Evolutionary conservation across 2,113 vertebrate species (phyloP), one percentile per base, ranked within the genome.

Genomic region (Athene noctua): DNA sequence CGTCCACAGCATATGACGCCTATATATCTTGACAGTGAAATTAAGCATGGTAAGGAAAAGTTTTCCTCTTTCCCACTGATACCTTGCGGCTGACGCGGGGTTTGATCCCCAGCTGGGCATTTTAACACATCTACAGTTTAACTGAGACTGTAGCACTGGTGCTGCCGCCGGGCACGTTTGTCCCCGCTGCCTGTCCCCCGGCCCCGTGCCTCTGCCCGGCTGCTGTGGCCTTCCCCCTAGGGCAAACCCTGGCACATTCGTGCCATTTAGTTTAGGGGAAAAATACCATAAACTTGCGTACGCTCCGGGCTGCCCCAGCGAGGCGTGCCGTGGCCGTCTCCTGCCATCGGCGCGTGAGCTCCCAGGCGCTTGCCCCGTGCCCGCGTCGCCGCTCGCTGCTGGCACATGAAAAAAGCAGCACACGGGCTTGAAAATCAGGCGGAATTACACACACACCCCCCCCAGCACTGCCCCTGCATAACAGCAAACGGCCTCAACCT

Each of bases 271-370:
- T 3, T 40, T 4, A 19, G 46, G 42, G 30, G 30, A 18, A 18
- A 16, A 30, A 32, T 2, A 1, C 0, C 29, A 21, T 19, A 2
- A 34, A 29, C 22, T 44, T 17, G 63, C 36, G 9, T 2, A 6
- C 0, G 9, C 63, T 54, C 59, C 6, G 71, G 34, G 70, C 42
- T 42, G 49, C 34, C 78, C n/a, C 5, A 30, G 38, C 22, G 4
- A 25, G 57, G 63, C 11, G 17, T 52, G 59, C 52, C 17, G 13
- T 27, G 29, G 15, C 0, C 13, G 55, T 17, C 55, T 16, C 62
- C 17, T 10, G 4, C 42, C 18, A 0, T 19, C 5, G 1, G 26
- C 23, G 1, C 0, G 3, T 8, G 38, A 66, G 61, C 38, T 47
- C 34, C 2, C 34, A 1, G 9, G 22, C 4, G 6, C 20, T 42